Conservation (phyloP, 2,113 vertebrate genomes). For the Coturnix japonica region DNA sequence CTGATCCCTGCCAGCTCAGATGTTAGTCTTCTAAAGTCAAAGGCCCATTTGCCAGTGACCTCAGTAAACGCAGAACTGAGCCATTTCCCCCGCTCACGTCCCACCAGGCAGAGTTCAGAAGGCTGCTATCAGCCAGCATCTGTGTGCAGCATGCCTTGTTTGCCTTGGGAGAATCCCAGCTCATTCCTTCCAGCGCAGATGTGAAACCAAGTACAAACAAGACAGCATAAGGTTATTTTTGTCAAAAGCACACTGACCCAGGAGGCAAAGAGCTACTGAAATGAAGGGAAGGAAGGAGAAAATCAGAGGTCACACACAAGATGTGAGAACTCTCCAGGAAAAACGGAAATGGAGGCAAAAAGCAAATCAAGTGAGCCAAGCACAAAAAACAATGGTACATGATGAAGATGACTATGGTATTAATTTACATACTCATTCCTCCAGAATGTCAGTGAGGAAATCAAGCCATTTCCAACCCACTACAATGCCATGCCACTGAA, state of each 20-base stretch:
- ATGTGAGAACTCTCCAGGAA: neutral
- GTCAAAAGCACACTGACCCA: neutral
- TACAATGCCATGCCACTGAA: neutral
- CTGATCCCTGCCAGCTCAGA: neutral
- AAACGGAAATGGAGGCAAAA: neutral
- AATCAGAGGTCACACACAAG: neutral
- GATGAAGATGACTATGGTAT: neutral
- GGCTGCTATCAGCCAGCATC: neutral
- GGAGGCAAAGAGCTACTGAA: neutral
- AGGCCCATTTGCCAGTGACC: neutral
- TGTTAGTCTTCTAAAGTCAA: neutral
- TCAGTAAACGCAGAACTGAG: neutral
- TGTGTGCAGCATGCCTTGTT: neutral
- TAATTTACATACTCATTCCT: neutral
- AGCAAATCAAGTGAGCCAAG: neutral
- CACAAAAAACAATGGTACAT: neutral
- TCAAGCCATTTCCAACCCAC: neutral
- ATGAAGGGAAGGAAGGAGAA: neutral
- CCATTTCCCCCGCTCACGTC: accelerated
- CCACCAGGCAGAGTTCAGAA: neutral
- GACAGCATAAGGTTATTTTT: neutral
- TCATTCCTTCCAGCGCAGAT: neutral
- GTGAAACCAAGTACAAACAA: neutral
- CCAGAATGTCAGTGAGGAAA: neutral
- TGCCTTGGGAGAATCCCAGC: neutral